Evolutionary conservation across 2,113 vertebrate species (phyloP).

Genomic region (Prolemur simus): DNA sequence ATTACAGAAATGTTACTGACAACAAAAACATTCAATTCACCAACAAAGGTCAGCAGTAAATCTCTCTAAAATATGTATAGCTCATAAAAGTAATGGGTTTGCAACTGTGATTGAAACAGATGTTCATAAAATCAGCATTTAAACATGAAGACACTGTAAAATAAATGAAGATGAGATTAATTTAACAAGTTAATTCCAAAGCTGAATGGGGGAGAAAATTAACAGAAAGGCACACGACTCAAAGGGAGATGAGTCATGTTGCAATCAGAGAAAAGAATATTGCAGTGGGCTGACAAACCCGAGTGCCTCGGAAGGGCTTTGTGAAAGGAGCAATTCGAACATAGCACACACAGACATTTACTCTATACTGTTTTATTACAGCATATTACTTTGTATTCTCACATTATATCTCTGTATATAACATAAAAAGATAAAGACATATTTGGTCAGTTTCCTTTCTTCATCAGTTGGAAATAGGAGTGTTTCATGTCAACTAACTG

Average conservation of each 20-base stretch:
- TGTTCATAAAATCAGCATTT: slow-evolving; percentile 86
- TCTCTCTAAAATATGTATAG: slow-evolving; percentile 82
- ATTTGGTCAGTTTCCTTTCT: background rate
- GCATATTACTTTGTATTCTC: background rate
- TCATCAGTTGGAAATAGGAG: background rate
- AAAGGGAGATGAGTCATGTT: background rate
- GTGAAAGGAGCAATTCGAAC: background rate
- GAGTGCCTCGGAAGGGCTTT: background rate
- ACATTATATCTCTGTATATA: background rate
- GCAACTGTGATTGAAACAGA: slow-evolving; percentile 82
- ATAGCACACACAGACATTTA: background rate
- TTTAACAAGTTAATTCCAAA: slow-evolving; percentile 78
- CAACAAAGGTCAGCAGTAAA: slow-evolving; percentile 86
- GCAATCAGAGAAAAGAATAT: background rate
- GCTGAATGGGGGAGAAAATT: slow-evolving; percentile 59
- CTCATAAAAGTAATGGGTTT: slow-evolving; percentile 84
- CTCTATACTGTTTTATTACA: background rate
- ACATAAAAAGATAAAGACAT: background rate
- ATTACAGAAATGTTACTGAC: slow-evolving; percentile 83
- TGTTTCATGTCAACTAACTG: background rate
- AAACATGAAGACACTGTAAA: slow-evolving; percentile 81
- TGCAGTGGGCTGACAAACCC: background rate
- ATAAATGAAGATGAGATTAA: slow-evolving; percentile 82
- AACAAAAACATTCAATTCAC: slow-evolving; percentile 84
- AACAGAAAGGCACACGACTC: background rate